Base-by-base conservation (phyloP, 2,797 vertebrate genomes). In the Sebastes reedi region DNA sequence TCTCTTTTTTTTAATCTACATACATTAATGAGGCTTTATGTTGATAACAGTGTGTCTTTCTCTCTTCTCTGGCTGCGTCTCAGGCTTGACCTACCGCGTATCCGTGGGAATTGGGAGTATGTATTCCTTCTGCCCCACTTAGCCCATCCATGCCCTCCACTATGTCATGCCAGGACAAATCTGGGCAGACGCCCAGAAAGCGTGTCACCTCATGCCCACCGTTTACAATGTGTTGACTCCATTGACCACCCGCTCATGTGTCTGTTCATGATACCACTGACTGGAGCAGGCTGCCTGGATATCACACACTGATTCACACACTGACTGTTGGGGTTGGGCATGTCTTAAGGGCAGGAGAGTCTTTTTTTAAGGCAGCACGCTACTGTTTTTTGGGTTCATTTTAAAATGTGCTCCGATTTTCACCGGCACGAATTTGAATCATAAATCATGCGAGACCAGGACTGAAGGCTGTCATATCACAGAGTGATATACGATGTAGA, bases 101-200 rank as follows among this genome's bases (percentile, higher is more conserved):
- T 98, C 98, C 64, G 94, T 99, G 94, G 98, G 98, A 98, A 96
- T 98, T 94, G 97, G 97, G 97, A 97, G 97, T 99, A 98, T 94
- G 98, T 98, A 93, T 93, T 93, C 89, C 87, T 97, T 92, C 94
- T 94, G 87, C 93, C 95, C 88, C 89, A 90, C 89, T 91, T 89
- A 88, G 83, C 82, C 88, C 89, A 79, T 85, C 89, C 92, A 82
- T 93, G 83, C 87, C 90, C 88, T 89, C 90, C 84, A 67, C 87
- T 83, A 52, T 87, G 88, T 91, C 83, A 84, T 91, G 91, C 92
- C 92, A 92, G 90, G 83, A 91, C 91, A 95, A 84, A 90, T 95
- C 3, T 95, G 80, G 95, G 87, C 87, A 86, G 81, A 88, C 13
- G 62, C 90, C 92, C 93, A 91, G 89, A 89, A 89, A 87, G 76